Evolutionary conservation across 1,140 invertebrate genomes (phyloP).

Genomic region (Drosophila setifemur): DNA sequence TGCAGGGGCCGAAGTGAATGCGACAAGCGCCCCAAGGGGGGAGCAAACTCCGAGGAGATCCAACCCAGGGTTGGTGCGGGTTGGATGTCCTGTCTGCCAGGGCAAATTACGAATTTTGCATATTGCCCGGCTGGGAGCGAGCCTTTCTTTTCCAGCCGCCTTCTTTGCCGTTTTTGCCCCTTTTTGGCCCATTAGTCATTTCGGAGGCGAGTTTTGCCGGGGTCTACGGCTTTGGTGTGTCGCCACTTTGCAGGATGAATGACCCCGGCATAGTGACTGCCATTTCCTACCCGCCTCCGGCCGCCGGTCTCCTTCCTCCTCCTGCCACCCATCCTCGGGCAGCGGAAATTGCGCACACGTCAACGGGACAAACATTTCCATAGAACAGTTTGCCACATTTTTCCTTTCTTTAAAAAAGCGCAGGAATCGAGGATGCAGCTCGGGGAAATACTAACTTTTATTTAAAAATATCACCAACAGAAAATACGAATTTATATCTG

Average conservation of each 20-base stretch:
- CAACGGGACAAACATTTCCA: conserved; percentile 51
- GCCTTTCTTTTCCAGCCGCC: conserved; percentile 20
- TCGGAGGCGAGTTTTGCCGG: conserved; percentile 16
- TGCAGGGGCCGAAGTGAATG: conserved; percentile 50
- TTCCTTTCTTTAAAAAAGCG: neutral
- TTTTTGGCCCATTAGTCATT: conserved; percentile 70
- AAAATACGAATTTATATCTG: too few species aligned
- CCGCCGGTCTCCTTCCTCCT: neutral
- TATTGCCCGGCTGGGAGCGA: conserved; percentile 49
- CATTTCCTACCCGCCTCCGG: conserved; percentile 9
- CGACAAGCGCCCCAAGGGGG: conserved; percentile 46
- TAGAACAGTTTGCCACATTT: conserved; percentile 41
- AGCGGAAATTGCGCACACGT: conserved; percentile 76
- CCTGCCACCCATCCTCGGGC: conserved; percentile 7
- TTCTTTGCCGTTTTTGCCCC: conserved; percentile 6
- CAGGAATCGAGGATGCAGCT: neutral
- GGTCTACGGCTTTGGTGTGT: conserved; percentile 64
- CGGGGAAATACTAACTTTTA: neutral
- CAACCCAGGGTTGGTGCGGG: neutral
- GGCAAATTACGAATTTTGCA: conserved; percentile 78
- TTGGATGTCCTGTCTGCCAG: conserved; percentile 55
- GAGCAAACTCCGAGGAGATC: conserved; percentile 6
- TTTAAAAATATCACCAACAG: too few species aligned
- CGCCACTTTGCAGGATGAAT: conserved; percentile 80
- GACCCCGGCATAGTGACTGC: conserved; percentile 59